Percentiles rank a stretch among this genome's conserved stretches.
Evolutionary conservation across 2,797 vertebrate species (phyloP).

Genomic region (Amniataba percoides): DNA sequence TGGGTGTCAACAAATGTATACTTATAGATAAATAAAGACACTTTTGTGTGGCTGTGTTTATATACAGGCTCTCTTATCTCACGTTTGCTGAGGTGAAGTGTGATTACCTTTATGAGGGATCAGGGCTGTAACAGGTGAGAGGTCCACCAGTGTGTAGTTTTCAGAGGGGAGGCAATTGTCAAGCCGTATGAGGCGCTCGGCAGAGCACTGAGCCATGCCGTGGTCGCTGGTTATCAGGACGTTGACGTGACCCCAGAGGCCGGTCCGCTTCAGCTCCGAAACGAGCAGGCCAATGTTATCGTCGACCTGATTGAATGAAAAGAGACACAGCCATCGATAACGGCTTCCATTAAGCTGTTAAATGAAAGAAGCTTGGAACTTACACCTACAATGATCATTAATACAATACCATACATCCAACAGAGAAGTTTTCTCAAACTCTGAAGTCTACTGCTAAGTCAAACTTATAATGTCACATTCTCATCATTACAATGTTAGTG

Average conservation of each 20-base stretch:
- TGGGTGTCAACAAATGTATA: not conserved
- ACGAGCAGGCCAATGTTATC: conserved; percentile 87
- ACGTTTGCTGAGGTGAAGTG: too few relatives aligned
- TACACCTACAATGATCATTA: too few relatives aligned
- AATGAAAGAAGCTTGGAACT: not conserved
- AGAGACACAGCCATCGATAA: not conserved
- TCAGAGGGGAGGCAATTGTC: conserved; percentile 85
- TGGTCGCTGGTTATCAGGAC: conserved; percentile 96
- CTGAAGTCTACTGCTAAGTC: too few relatives aligned
- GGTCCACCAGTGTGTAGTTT: conserved; percentile 89
- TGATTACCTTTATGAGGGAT: conserved; percentile 87
- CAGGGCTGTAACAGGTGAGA: conserved; percentile 89
- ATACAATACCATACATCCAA: too few relatives aligned
- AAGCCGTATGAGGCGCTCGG: conserved; percentile 87
- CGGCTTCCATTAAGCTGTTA: not conserved
- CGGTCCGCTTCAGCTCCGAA: conserved; percentile 82
- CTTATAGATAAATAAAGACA: not conserved
- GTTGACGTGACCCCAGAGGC: conserved; percentile 92
- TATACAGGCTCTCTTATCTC: not conserved
- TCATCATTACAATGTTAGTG: too few relatives aligned
- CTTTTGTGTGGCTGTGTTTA: not conserved
- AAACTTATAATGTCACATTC: too few relatives aligned
- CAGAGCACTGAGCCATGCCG: conserved; percentile 94
- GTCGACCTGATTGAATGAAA: conserved; percentile 83
- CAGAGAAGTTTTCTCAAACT: not conserved